Evolutionary conservation across 2,797 vertebrate genomes (phyloP), one percentile per base, ranked within the genome.

Genomic region (Onychomys torridus): DNA sequence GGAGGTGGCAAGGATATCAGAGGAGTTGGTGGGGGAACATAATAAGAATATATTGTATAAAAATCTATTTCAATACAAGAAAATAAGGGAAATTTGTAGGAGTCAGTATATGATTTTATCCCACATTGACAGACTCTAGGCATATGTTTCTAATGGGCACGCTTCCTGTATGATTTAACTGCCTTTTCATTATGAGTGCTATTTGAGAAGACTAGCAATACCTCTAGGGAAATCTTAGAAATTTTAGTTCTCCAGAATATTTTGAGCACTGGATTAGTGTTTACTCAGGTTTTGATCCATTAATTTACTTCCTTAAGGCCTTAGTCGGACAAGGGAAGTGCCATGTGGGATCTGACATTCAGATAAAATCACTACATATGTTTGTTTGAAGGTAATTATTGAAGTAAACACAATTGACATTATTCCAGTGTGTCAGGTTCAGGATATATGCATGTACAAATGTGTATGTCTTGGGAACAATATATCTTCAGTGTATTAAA

Each of bases 311-410:
- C 90, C 83, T 96, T 19, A 37, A 94, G 91, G 81, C 93, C 63
- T 96, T 89, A 73, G 73, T 43, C 86, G 94, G 93, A 84, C 46
- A 73, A 46, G 83, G n/a, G 59, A 57, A 78, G 67, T 87, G 84
- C 76, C 94, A 4, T 8, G 71, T 93, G 97, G 96, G 96, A 96
- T 71, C 96, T 98, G 98, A 97, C 96, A 96, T 97, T 97, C 97
- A 95, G 89, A 75, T 63, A 91, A 95, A 97, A 97, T 97, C 96
- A 93, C 96, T 97, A 85, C 97, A 86, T 97, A 83, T 97, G 95
- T 96, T 92, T 97, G 92, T 97, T 97, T 96, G 97, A 95, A 91
- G 96, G 95, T 96, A 97, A 97, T 98, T 95, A 96, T 95, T 95
- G 98, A 96, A 86, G 93, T 96, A 96, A 98, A 96, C 96, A 97